Percentiles rank a stretch among this genome's conserved stretches.
Conservation (phyloP, 2,888 invertebrate genomes). For the Lasioglossum leucozonium region DNA sequence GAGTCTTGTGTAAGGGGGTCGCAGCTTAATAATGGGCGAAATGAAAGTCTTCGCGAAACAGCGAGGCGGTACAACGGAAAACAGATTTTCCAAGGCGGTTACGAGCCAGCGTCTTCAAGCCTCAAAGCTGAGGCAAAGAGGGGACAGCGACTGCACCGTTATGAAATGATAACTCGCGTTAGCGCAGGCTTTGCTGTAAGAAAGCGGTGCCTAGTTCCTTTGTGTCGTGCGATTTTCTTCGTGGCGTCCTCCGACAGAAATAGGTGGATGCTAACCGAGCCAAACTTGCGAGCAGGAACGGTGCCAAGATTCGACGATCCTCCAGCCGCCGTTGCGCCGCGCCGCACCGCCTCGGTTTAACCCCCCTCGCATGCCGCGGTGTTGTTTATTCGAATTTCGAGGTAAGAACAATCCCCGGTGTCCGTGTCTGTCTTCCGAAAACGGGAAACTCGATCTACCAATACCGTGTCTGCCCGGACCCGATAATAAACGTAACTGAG, state of each 20-base stretch:
- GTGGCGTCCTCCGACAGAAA: constrained; percentile 32
- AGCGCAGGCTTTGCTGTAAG: background rate
- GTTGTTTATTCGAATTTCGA: constrained; percentile 74
- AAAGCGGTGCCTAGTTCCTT: background rate
- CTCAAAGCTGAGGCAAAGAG: background rate
- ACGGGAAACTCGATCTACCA: constrained; percentile 53
- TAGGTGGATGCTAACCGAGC: constrained; percentile 49
- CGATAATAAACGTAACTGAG: background rate
- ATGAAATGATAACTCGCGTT: constrained; percentile 13
- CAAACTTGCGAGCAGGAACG: constrained; percentile 69
- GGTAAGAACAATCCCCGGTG: constrained; percentile 67
- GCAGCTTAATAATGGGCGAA: constrained; percentile 5
- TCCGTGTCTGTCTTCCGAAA: constrained; percentile 69
- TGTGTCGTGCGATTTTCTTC: constrained; percentile 37
- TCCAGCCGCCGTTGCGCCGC: constrained; percentile 23
- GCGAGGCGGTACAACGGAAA: constrained; percentile 5
- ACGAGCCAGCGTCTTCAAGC: background rate
- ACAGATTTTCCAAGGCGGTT: background rate
- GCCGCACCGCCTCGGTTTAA: constrained; percentile 45
- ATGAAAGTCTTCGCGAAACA: constrained; percentile 18
- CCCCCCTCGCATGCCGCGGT: constrained; percentile 51
- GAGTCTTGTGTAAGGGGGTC: background rate
- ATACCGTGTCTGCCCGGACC: constrained; percentile 46
- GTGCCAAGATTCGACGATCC: constrained; percentile 80
- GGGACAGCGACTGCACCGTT: background rate